Evolutionary conservation across 2,113 vertebrate species (phyloP).

Genomic region (Glaucomys volans): DNA sequence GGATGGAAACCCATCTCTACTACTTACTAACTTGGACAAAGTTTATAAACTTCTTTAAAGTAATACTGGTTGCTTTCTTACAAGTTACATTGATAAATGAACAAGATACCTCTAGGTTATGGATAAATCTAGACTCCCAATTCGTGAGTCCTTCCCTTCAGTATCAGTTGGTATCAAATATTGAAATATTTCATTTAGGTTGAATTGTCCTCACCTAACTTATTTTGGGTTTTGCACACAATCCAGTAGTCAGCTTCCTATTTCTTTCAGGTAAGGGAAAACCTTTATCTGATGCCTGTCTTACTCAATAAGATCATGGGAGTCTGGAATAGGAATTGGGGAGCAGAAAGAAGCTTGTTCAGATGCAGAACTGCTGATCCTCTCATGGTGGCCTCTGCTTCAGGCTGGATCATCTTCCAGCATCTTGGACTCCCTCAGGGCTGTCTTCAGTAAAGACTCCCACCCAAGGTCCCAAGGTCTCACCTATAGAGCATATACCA

Average conservation of each 20-base stretch:
- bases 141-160: background rate
- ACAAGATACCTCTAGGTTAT: background rate
- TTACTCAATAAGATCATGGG: background rate
- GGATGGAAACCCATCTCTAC: background rate
- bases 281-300: accelerated
- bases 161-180: background rate
- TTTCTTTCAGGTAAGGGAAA: background rate
- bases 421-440: background rate
- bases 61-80: background rate
- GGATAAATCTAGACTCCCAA: background rate
- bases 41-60: background rate
- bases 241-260: background rate
- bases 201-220: background rate
- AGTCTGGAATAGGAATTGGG: background rate
- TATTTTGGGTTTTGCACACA: background rate
- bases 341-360: background rate
- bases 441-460: background rate
- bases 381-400: accelerated
- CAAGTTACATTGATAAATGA: background rate
- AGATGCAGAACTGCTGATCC: accelerated
- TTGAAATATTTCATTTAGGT: background rate
- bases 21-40: background rate
- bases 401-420: background rate
- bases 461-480: too few relatives aligned
- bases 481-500: too few relatives aligned